Base-by-base conservation (phyloP, 1,140 invertebrate genomes). In the Frieseomelitta varia region DNA sequence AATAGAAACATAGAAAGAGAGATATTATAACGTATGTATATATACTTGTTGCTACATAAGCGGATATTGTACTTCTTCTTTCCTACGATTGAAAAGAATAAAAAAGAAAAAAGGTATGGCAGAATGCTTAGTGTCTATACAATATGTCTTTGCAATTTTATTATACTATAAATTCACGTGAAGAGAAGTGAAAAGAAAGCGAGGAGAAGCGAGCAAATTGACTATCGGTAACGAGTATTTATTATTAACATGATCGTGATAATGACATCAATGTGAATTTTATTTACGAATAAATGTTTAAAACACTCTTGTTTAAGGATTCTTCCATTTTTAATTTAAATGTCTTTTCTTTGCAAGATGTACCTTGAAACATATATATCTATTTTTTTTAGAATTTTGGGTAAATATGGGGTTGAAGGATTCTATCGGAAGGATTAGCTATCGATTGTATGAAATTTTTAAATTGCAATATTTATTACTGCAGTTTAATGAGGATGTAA, bases 251-350 rank as follows among this genome's bases (percentile, higher is more conserved):
- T 72, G 58, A 81, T 78, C 27, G 73, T 86, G 51, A 80, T 56
- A 58, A 85, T 80, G 21, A 56, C 39, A 51, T 61, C 67, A 77
- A 75, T 87, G 81, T 85, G 12, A 73, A 85, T 39, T 78, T 88
- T 85, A 89, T n/a, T 63, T 88, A 88, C 61, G 39, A 88, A 88
- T 85, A 89, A 89, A 89, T 24, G 21, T 85, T 79, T 82, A 79
- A 76, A 34, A 85, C 30, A 80, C 72, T 65, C n/a, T n/a, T n/a
- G n/a, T n/a, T n/a, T n/a, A n/a, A n/a, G 51, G 30, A 79, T 55
- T 21, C 15, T 30, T 39, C 15, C n/a, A 69, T 47, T 56, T 73
- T 39, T 0, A 39, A 30, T 79, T 79, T 17, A 76, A 76, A 12
- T 2, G 53, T 24, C 24, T 56, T 19, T 55, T 24, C 61, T 71